A percentile compares a stretch with the other conserved stretches of the same genome.
These are phyloP conservation scores for Gymnocypris eckloni DNA, from an alignment of 2,797 vertebrate genomes.

Conservation along the genomic window DNA sequence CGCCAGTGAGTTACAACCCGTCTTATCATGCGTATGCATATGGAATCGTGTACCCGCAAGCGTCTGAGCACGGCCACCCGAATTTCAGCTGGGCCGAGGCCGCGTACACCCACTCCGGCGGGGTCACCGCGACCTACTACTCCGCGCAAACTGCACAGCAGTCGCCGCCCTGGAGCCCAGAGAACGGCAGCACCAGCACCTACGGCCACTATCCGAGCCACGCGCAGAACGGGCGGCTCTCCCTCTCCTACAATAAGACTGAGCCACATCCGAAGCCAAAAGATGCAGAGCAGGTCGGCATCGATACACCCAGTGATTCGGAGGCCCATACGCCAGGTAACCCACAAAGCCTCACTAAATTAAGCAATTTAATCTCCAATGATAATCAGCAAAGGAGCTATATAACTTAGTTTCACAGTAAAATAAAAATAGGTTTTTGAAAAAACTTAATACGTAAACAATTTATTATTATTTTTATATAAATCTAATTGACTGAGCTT, in stretches of 20 bases:
- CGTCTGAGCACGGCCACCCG: constrained; percentile 66
- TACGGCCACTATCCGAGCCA: constrained; percentile 63
- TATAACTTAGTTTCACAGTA: accelerated
- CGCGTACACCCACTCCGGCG: constrained; percentile 61
- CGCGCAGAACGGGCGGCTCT: constrained; percentile 58
- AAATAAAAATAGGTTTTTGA: no score
- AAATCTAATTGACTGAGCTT: no score
- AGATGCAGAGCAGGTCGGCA: constrained; percentile 59
- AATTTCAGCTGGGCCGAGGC: constrained; percentile 68
- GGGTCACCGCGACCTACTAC: constrained; percentile 62
- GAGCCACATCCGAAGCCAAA: constrained; percentile 5
- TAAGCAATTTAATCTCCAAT: background rate
- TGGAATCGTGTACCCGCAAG: constrained; percentile 69
- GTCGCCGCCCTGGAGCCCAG: constrained; percentile 65
- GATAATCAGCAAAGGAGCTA: no score
- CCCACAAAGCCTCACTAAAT: background rate
- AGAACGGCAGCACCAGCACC: constrained; percentile 36
- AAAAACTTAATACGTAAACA: no score
- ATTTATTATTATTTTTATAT: no score
- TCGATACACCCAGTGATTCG: constrained; percentile 72
- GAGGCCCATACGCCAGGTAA: constrained; percentile 74
- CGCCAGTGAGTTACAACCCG: constrained; percentile 70
- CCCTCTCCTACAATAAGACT: constrained; percentile 46
- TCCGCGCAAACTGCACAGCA: constrained; percentile 52
- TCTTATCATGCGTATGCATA: constrained; percentile 76